Base-by-base conservation (phyloP, 2,888 invertebrate genomes). In the Leuctra nigra region DNA sequence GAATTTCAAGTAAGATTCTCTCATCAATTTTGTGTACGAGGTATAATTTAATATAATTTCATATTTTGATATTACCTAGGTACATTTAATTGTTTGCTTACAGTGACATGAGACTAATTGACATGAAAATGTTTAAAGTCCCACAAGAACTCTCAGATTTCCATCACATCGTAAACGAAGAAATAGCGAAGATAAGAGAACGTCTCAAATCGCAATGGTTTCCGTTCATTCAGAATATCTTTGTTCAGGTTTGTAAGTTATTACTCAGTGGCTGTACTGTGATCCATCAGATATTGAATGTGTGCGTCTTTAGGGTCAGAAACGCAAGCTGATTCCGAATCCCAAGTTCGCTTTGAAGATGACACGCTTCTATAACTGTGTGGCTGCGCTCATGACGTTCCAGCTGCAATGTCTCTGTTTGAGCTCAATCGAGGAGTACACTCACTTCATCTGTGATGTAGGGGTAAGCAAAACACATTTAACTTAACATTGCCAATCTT, bases 321-420 rank as follows among this genome's bases (percentile, higher is more conserved):
- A 82, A 66, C 85, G 78, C 66, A 82, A 79, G 56, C 75, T 80
- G 62, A 75, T 90, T 54, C 88, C 89, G 0, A 82, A 82, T 61
- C 77, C 81, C 0, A 75, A 79, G 48, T 82, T 85, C 62, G 78
- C 77, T 16, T 77, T 76, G 13, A 79, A 82, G 68, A 80, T 87
- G 70, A 81, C 79, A 64, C 81, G 82, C 44, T 93, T 93, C 71
- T 94, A 87, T 69, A 87, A 92, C 69, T 87, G 91, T 65, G 82
- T 92, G 1, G 86, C 86, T 1, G 84, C 86, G 24, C 76, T 94
- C 38, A 95, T 95, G 95, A 89, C 91, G 0, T 84, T 84, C 64
- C 90, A 93, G 66, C 73, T 96, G 56, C 91, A 93, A 69, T 82
- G 82, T 20, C 71, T 94, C 29, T 89, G 90, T 63, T 74, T 91